Evolutionary conservation across 92 coral and sea anemone species (phyloP).

Genomic region (Epizoanthus ramosus): DNA sequence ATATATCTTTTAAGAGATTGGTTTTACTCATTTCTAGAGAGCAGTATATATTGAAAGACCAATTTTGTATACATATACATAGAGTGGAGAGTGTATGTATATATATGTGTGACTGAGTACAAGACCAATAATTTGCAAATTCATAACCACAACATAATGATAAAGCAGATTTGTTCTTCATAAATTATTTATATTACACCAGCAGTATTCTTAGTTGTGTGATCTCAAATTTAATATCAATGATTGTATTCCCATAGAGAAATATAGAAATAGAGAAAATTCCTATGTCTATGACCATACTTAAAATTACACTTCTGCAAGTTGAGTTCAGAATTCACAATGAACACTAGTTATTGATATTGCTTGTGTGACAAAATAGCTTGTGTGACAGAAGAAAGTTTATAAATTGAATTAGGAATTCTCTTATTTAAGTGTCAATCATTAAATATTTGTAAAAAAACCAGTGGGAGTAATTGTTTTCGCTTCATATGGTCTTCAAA

Average conservation of each 20-base stretch:
- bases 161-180: neutral
- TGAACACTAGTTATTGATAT: neutral
- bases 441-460: slow-evolving; percentile 18
- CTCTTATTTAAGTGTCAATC: neutral
- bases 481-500: neutral
- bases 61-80: too few species aligned
- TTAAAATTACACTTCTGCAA: neutral
- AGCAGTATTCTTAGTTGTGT: slow-evolving; percentile 13
- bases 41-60: too few species aligned
- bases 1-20: too few species aligned
- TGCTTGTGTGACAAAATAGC: neutral
- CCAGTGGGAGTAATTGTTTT: neutral
- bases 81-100: too few species aligned
- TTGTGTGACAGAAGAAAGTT: slow-evolving; percentile 11
- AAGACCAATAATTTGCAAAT: too few species aligned
- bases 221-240: neutral
- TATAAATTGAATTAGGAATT: neutral
- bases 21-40: too few species aligned
- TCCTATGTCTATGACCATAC: neutral
- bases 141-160: too few species aligned
- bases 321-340: neutral
- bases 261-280: too few species aligned
- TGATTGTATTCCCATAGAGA: neutral
- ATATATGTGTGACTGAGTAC: too few species aligned
- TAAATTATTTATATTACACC: slow-evolving; percentile 2